These are phyloP conservation scores for Chrysoperla carnea DNA, from an alignment of 1,140 invertebrate species.

Conservation along the genomic window DNA sequence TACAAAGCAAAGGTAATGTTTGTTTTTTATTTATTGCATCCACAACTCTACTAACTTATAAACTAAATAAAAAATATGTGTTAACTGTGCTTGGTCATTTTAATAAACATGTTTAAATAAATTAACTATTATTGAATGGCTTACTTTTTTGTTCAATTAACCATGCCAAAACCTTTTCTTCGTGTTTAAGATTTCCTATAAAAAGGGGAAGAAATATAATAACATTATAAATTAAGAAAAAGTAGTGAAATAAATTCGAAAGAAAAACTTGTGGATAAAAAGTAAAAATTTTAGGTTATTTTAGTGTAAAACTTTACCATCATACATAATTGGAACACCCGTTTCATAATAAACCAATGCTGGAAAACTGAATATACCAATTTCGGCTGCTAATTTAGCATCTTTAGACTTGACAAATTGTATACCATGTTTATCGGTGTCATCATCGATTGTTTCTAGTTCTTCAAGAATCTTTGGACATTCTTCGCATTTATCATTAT, in stretches of 20 bases:
- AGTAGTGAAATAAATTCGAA: too few species aligned
- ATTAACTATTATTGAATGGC: slow-evolving; percentile 18
- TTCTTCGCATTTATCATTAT: slow-evolving; percentile 66
- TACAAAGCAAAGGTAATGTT: too few species aligned
- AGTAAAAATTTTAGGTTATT: too few species aligned
- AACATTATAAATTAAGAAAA: too few species aligned
- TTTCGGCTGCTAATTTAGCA: slow-evolving; percentile 70
- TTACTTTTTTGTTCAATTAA: slow-evolving; percentile 89
- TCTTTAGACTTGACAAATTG: slow-evolving; percentile 91
- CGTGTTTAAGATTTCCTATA: slow-evolving; percentile 87
- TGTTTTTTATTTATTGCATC: too few species aligned
- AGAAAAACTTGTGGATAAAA: too few species aligned
- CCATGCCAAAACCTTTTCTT: slow-evolving; percentile 90
- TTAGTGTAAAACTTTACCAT: slow-evolving; percentile 46
- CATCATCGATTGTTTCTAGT: slow-evolving; percentile 86
- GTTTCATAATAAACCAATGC: slow-evolving; percentile 84
- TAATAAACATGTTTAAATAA: not conserved
- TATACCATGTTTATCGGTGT: slow-evolving; percentile 70
- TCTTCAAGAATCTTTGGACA: slow-evolving; percentile 73
- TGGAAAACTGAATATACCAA: slow-evolving; percentile 81
- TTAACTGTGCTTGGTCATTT: too few species aligned
- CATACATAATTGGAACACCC: slow-evolving; percentile 83
- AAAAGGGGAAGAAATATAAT: slow-evolving; percentile 19
- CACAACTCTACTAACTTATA: too few species aligned
- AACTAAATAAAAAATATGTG: too few species aligned